Evolutionary conservation across 2,888 invertebrate species (phyloP), one percentile per base, ranked within the genome.

Genomic region (Choreutis nemorana): DNA sequence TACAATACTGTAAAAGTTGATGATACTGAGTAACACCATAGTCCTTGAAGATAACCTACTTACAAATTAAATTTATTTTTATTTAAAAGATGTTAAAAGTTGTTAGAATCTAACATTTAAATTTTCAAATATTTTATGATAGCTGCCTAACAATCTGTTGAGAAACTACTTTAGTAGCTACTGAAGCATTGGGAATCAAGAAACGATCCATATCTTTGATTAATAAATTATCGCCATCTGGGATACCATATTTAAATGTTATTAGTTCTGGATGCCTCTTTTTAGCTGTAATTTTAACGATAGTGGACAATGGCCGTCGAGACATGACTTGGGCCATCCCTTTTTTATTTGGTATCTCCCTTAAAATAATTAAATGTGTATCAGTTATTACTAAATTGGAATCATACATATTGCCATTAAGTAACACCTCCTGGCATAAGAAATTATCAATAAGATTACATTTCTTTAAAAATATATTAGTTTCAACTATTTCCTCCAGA

Each of bases 271-370:
- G 97, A 60, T 94, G 91, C 32, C 90, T 86, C 62, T 96, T 96
- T 61, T 96, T 94, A 7, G 97, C 96, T 1, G 98, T 98, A 37
- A 99, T 99, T 79, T 94, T 96, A 5, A 97, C 93, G 46, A 99
- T 94, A 28, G 92, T 91, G 2, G 93, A 89, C 30, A 99, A 78
- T 0, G 94, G 91, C 31, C 97, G 84, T 37, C 92, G 85, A 0
- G 94, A 91, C 51, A 94, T 89, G 0, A 97, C 85, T 59, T 91
- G 89, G 0, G 91, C 95, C 41, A 85, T 84, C 2, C 91, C 94
- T 50, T 86, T 86, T 41, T 85, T 83, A 35, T 87, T 87, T 8
- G 87, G 83, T 38, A 91, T 78, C 51, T 91, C 90, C 26, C 96
- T 83, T 44, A 97, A 78, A 29, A 96, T 90, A 48, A 91, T 87